Evolutionary conservation across 2,113 vertebrate genomes (phyloP), one percentile per base, ranked within the genome.

Genomic region (Naja naja): DNA sequence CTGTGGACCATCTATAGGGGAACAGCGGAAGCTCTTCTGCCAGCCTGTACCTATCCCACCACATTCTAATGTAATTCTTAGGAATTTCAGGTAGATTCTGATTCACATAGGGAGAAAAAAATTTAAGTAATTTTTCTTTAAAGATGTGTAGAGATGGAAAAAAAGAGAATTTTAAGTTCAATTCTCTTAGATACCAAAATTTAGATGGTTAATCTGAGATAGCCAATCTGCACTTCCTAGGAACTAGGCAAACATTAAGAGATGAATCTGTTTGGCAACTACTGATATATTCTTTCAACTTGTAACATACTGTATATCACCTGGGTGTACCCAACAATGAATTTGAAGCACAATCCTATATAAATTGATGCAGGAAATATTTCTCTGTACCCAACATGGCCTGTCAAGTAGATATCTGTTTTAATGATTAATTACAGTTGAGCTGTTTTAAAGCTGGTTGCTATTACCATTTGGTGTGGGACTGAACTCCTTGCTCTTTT

Each of bases 401-500:
- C 22, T 93, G n/a, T 27, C 53, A 91, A 16, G 89, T 27, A 92
- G 22, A 85, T 89, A 96, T 96, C 27, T 69, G 90, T 64, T 88
- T 91, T 47, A 94, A 92, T 93, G 94, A 94, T n/a, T 94, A 87
- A 85, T 91, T 96, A 16, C 45, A 90, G 2, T 3, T 91, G 81
- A 93, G 96, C 90, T 69, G 89, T 89, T 53, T 86, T 16, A 92
- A 93, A 3, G 0, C 7, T 69, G 89, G 91, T 54, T 92, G 58
- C 52, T 87, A 93, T 34, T 86, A 27, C 94, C 94, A 27, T 96
- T 94, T 96, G 60, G 55, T 47, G 25, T 89, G 56, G 85, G 0
- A 0, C 3, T 0, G 93, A 0, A 95, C 30, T 94, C 93, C 89
- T 47, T 89, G 0, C 86, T 92, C 2, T 93, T 94, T 95, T 92